phyloP scores from a whole-genome alignment of 2,888 invertebrate species.

The Cephus runcator region DNA sequence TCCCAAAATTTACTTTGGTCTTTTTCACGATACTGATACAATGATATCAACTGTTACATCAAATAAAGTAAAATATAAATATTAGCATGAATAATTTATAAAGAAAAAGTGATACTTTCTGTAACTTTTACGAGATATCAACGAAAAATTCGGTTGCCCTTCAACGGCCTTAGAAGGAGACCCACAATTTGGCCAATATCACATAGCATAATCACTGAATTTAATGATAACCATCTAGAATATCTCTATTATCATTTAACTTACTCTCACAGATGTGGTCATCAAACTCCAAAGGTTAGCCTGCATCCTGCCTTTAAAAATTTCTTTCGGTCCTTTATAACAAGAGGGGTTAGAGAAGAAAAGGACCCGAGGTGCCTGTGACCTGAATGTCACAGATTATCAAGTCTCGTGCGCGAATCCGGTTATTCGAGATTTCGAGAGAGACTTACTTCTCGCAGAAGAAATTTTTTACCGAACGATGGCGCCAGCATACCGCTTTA shows the following conservation, averaged over 20 bases:
- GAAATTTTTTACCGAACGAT: not conserved
- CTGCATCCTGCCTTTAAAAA: conserved; percentile 60
- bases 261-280: conserved; percentile 65
- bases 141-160: conserved; percentile 20
- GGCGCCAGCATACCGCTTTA: not conserved
- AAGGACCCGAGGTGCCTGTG: conserved; percentile 18
- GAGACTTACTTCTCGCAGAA: not conserved
- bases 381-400: conserved; percentile 21
- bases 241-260: conserved; percentile 14
- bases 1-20: not conserved
- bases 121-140: not conserved
- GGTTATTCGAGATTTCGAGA: conserved; percentile 17
- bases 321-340: conserved; percentile 7
- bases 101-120: not conserved
- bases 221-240: not conserved
- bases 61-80: not conserved
- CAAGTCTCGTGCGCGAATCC: conserved; percentile 26
- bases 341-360: conserved; percentile 25
- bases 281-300: conserved; percentile 66
- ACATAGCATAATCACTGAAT: not conserved
- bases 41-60: not conserved
- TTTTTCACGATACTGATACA: not conserved
- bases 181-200: not conserved
- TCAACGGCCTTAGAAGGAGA: conserved; percentile 40
- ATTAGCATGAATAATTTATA: not conserved